These are phyloP conservation scores for Dallia pectoralis DNA, from an alignment of 2,797 vertebrate genomes.

Conservation along the genomic window DNA sequence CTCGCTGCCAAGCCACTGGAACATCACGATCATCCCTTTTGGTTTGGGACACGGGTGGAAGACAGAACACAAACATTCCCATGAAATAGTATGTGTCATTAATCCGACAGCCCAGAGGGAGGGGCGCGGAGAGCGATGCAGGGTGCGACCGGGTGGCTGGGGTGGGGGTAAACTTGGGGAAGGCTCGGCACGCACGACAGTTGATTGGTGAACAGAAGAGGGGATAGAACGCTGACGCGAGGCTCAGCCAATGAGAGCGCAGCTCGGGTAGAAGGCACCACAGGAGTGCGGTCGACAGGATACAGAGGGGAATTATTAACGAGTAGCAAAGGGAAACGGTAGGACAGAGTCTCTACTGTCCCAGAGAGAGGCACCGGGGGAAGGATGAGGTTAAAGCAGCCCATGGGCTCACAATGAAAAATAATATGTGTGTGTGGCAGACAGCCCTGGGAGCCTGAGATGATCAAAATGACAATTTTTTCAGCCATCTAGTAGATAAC, in stretches of 20 bases:
- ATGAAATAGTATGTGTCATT: conserved; percentile 8
- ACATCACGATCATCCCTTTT: neutral
- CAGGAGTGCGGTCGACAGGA: conserved; percentile 36
- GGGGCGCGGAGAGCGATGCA: neutral
- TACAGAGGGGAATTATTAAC: conserved; percentile 60
- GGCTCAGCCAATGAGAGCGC: neutral
- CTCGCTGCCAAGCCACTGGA: neutral
- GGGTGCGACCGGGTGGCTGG: neutral
- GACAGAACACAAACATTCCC: conserved; percentile 6
- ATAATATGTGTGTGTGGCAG: conserved; percentile 19
- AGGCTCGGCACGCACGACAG: conserved; percentile 18
- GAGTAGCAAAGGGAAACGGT: conserved; percentile 25
- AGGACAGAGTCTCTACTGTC: conserved; percentile 36
- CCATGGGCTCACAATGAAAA: conserved; percentile 5
- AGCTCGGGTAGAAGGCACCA: conserved; percentile 8
- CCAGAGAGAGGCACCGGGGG: neutral
- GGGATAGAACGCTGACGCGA: conserved; percentile 3
- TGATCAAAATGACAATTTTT: conserved; percentile 12
- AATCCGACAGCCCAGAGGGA: conserved; percentile 18
- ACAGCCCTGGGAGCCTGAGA: conserved; percentile 1
- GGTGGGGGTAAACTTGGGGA: neutral
- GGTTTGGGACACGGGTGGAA: conserved; percentile 20
- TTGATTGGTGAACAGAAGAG: conserved; percentile 24
- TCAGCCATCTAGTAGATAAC: neutral
- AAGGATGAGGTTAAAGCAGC: neutral